Percentiles rank a stretch among this genome's conserved stretches.
phyloP scores from a whole-genome alignment of 2,888 invertebrate species.

The Tridacna gigas region DNA sequence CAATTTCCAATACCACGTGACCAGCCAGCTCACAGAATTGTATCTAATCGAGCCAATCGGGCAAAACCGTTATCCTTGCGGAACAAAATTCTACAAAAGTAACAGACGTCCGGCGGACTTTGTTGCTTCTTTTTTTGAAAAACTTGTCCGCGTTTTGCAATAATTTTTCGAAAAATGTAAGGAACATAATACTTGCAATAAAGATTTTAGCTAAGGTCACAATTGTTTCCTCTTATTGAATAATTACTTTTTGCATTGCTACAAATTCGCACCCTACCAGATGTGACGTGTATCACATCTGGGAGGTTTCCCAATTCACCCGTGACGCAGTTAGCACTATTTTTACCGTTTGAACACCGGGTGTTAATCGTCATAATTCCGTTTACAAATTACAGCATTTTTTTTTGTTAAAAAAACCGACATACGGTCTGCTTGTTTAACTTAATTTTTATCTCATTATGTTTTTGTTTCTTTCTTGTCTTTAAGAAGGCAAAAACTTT shows the following conservation, averaged over 20 bases:
- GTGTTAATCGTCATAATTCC: slow-evolving; percentile 21
- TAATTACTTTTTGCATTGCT: slow-evolving; percentile 16
- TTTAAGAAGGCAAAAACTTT: background rate
- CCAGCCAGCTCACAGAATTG: slow-evolving; percentile 25
- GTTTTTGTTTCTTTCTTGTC: background rate
- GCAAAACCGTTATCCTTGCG: slow-evolving; percentile 17
- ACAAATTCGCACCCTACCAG: slow-evolving; percentile 17
- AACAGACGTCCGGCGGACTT: slow-evolving; percentile 13
- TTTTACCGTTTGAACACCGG: slow-evolving; percentile 35
- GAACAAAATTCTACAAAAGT: slow-evolving; percentile 8
- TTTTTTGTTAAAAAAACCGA: background rate
- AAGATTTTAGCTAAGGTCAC: background rate
- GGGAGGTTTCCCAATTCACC: slow-evolving; percentile 21
- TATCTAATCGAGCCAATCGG: slow-evolving; percentile 31
- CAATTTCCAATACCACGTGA: slow-evolving; percentile 67
- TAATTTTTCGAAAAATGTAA: background rate
- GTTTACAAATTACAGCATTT: background rate
- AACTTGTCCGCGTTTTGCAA: slow-evolving; percentile 6
- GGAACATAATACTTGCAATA: too few species aligned
- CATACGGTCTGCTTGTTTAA: slow-evolving; percentile 18
- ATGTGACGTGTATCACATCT: slow-evolving; percentile 27
- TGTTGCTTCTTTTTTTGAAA: background rate
- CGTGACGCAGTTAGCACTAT: slow-evolving; percentile 22
- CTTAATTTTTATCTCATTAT: background rate
- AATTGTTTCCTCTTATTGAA: slow-evolving; percentile 24